A percentile compares a stretch with the other conserved stretches of the same genome.
phyloP scores from a whole-genome alignment of 2,888 invertebrate species.

The Portevinia maculata region DNA sequence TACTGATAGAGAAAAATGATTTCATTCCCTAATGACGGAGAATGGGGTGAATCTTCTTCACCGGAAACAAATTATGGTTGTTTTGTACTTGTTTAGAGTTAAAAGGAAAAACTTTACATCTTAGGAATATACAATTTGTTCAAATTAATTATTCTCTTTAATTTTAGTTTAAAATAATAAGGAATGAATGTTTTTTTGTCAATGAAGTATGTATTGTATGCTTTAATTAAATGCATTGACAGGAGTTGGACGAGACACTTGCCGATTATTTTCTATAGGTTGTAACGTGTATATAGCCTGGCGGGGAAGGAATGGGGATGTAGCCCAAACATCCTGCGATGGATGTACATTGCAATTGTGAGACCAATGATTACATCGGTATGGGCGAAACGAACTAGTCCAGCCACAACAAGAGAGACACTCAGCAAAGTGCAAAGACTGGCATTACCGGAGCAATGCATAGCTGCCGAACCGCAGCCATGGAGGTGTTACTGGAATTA shows the following conservation, averaged over 20 bases:
- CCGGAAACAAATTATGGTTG: conserved; percentile 59
- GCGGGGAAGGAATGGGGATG: no score
- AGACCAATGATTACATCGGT: no score
- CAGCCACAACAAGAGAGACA: no score
- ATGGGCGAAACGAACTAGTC: no score
- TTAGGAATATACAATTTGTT: conserved; percentile 25
- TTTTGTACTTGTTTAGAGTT: conserved; percentile 50
- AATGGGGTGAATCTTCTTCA: conserved; percentile 49
- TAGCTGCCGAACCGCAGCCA: no score
- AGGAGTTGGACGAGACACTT: background rate
- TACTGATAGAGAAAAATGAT: conserved; percentile 27
- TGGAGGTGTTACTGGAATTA: no score
- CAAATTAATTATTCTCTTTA: conserved; percentile 28
- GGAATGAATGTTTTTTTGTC: background rate
- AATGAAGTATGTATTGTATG: background rate
- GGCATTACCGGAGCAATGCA: no score
- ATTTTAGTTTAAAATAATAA: background rate
- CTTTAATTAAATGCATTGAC: background rate
- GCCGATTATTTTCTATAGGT: no score
- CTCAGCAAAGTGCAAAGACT: no score
- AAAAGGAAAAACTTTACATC: conserved; percentile 55
- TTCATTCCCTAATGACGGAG: conserved; percentile 55
- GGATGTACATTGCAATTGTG: no score
- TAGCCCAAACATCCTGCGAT: no score
- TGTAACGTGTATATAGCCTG: no score